Base-by-base conservation (phyloP, 2,113 vertebrate genomes). In the Hassar affinis region DNA sequence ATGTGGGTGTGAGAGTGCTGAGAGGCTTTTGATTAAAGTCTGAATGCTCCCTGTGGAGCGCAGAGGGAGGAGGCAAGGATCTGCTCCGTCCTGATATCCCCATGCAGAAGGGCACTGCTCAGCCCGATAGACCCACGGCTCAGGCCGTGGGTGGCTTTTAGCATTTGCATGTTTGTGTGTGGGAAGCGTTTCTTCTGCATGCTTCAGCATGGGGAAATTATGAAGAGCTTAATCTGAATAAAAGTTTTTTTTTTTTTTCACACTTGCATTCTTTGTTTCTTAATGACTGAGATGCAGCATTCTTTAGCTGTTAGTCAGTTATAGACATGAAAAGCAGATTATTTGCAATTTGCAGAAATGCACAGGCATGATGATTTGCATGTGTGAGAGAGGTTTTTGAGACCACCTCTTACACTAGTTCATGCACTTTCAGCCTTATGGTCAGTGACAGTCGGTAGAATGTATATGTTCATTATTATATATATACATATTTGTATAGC, bases 31-130 rank as follows among this genome's bases (percentile, higher is more conserved):
- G 88, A 85, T 87, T 86, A 84, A 77, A 64, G 85, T 83, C 83
- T 71, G 75, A 78, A 33, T 56, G 49, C 80, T 82, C 75, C 77
- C 78, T 30, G 83, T 69, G 66, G 85, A 78, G 81, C 25, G 20
- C 35, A 80, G 79, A 85, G 88, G 87, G 87, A 80, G 86, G 87
- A 85, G 88, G 30, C 76, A 61, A 61, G 57, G 77, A 78, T 86
- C 86, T 90, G 90, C 68, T 62, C 59, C 59, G 86, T 80, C 59
- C 82, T 87, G 90, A 88, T 90, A 88, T 86, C 82, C 79, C 64
- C 47, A 56, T 25, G 74, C 69, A 80, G 57, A 78, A 81, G 72
- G 85, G 45, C 79, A 78, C 47, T 78, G 75, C 52, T 18, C 71
- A 62, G 81, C 51, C 69, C 64, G 80, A 86, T 88, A 87, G 80